Evolutionary conservation across 2,797 vertebrate species (phyloP).

Genomic region (Aselliscus stoliczkanus): DNA sequence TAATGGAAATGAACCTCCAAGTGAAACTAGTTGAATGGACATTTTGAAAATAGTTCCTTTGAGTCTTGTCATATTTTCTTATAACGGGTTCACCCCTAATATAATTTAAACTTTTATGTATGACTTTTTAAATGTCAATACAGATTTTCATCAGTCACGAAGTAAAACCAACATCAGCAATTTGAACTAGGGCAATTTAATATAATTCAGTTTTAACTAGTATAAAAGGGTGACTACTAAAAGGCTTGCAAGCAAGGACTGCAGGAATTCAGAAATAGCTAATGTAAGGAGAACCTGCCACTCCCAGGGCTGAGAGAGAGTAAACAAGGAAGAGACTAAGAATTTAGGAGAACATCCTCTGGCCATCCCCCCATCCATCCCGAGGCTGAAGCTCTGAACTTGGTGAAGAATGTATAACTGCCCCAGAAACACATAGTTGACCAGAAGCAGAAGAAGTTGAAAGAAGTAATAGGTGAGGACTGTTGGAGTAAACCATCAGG

Average conservation of each 20-base stretch:
- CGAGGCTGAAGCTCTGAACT: not conserved
- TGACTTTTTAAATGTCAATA: not conserved
- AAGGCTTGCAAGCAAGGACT: not conserved
- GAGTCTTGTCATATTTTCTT: not conserved
- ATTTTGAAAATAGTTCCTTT: not conserved
- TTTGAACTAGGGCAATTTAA: not conserved
- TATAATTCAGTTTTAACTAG: not conserved
- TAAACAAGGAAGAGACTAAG: not conserved
- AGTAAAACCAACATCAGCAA: not conserved
- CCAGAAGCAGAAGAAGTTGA: not conserved
- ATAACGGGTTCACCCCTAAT: not conserved
- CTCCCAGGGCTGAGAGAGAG: not conserved
- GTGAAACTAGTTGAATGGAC: not conserved
- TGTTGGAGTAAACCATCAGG: not conserved
- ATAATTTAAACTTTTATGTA: not conserved
- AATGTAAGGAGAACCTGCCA: not conserved
- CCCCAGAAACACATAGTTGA: not conserved
- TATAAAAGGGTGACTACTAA: not conserved
- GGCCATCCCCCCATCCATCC: not conserved
- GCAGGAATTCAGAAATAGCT: not conserved
- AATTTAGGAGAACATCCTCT: not conserved
- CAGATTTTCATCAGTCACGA: not conserved
- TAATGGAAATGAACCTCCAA: not conserved
- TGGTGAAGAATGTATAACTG: not conserved
- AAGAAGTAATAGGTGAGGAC: not conserved